Evolutionary conservation across 2,113 vertebrate species (phyloP).

Genomic region (Syrrhaptes paradoxus): DNA sequence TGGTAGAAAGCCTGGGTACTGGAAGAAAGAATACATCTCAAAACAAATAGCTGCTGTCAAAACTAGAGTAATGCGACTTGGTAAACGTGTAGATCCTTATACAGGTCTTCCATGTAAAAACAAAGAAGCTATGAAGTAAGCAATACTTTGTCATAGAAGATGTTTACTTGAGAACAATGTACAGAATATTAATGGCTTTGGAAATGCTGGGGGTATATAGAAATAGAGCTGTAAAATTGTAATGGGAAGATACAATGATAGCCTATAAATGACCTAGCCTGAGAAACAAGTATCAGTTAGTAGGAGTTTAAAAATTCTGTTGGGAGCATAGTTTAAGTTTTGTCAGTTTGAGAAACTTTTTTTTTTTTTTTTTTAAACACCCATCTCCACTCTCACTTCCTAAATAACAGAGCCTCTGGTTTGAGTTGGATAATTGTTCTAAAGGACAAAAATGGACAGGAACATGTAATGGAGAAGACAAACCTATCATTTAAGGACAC

Average conservation of each 20-base stretch:
- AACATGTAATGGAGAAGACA: constrained; percentile 71
- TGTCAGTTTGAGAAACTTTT: not conserved
- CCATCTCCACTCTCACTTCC: not conserved
- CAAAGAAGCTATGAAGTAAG: constrained; percentile 75
- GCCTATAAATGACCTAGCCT: not conserved
- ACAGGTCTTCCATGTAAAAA: constrained; percentile 82
- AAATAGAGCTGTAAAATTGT: not conserved
- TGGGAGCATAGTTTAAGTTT: not conserved
- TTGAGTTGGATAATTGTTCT: constrained; percentile 84
- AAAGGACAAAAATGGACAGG: constrained; percentile 71
- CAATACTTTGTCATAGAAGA: not conserved
- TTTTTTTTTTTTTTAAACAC: not conserved
- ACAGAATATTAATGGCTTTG: not conserved
- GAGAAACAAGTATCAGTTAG: not conserved
- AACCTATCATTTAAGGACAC: constrained; percentile 75
- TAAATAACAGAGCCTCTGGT: constrained; percentile 65
- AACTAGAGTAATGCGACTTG: constrained; percentile 67
- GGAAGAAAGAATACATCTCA: constrained; percentile 84
- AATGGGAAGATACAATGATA: not conserved
- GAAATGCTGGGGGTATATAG: not conserved
- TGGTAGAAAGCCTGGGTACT: constrained; percentile 75
- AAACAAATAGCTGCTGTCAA: constrained; percentile 68
- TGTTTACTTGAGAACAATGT: not conserved
- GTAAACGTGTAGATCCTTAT: constrained; percentile 73
- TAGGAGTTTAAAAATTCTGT: not conserved